These are phyloP conservation scores for Brachionus manjavacas DNA, from an alignment of 1,140 invertebrate species.

Conservation along the genomic window DNA sequence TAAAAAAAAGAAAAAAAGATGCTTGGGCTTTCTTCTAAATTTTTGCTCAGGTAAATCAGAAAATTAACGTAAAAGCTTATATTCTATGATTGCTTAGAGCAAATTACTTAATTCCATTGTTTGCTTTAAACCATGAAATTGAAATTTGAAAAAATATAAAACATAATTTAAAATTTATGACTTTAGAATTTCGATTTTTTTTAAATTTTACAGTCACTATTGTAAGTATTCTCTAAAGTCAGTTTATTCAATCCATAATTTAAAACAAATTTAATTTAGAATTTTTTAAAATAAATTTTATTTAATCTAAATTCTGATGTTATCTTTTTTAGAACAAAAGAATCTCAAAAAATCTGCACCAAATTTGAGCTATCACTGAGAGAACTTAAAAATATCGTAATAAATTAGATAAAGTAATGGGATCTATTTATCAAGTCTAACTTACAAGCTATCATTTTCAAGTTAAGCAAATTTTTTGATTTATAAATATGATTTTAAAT, in stretches of 20 bases:
- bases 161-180: not conserved
- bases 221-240: not conserved
- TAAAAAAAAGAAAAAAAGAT: not conserved
- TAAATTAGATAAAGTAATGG: not conserved
- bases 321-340: not conserved
- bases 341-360: not conserved
- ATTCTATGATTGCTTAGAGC: not conserved
- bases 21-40: not conserved
- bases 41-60: not conserved
- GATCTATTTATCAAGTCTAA: not conserved
- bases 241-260: not conserved
- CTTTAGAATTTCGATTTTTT: not conserved
- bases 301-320: not conserved
- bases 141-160: not conserved
- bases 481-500: not conserved
- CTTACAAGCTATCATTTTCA: not conserved
- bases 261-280: not conserved
- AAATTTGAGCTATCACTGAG: not conserved
- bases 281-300: not conserved
- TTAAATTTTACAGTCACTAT: not conserved
- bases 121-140: not conserved
- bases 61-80: not conserved
- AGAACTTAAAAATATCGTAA: not conserved
- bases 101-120: not conserved
- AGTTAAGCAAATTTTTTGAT: not conserved